Base-by-base conservation (phyloP, 1,140 invertebrate species). In the Nylanderia fulva region DNA sequence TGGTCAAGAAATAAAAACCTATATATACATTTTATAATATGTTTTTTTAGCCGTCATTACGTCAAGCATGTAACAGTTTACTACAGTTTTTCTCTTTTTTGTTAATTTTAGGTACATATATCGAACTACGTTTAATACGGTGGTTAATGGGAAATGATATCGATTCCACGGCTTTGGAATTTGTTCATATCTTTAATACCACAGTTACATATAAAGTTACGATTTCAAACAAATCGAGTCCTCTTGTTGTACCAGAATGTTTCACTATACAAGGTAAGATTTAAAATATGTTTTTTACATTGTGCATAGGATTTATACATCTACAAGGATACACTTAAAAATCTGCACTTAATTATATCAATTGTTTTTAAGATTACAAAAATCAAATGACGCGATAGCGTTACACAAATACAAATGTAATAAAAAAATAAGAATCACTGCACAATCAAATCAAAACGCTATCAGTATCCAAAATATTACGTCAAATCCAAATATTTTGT, bases 101-200 rank as follows among this genome's bases (percentile, higher is more conserved):
- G 24, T 69, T 36, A 21, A n/a, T 82, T 54, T 36, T 39, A 91
- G 90, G 88, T 45, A 91, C 90, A 0, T 24, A 85, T 7, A 85
- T 91, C 42, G 90, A 89, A 11, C 7, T 91, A 52, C 42, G 75
- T 83, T 79, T 91, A 27, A 88, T 91, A 68, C 84, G 80, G 7
- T 87, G 85, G 88, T 60, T 91, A 9, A 86, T 91, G 71, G 77
- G 84, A 71, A n/a, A 85, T 60, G 39, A 69, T 6, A 33, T 3
- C 18, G 89, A 91, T 63, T 63, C 72, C 0, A 54, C 85, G 9
- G 61, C 74, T 29, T 24, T 60, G 42, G 90, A 91, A 77, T 90
- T 91, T 60, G 36, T 54, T 0, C 90, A 91, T 48, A 60, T 90
- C 27, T 91, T 91, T 66, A 80, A 91, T 8, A 61, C 76, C 6